Evolutionary conservation across 2,797 vertebrate genomes (phyloP).

Genomic region (Pangasius larnaudii): DNA sequence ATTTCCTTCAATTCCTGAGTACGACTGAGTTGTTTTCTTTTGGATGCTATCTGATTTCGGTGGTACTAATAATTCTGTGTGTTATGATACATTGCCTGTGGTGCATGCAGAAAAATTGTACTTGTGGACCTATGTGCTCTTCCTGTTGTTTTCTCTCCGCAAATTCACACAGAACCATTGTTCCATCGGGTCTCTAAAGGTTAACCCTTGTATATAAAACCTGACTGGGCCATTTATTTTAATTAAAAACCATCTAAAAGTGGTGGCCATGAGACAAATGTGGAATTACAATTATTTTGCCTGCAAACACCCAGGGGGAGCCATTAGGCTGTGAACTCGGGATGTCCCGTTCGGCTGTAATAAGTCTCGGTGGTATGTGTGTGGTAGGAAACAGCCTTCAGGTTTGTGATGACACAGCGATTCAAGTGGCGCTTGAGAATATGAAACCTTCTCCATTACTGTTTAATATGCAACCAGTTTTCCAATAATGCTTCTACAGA

Average conservation of each 20-base stretch:
- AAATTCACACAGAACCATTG: not conserved
- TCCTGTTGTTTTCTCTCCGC: not conserved
- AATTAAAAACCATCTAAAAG: slow-evolving; percentile 50
- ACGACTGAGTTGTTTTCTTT: too few species aligned
- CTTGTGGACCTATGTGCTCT: not conserved
- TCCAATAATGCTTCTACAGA: slow-evolving; percentile 9
- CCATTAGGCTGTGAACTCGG: slow-evolving; percentile 48
- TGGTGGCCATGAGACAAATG: slow-evolving; percentile 49
- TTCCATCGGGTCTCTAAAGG: slow-evolving; percentile 1
- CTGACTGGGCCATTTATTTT: slow-evolving; percentile 45
- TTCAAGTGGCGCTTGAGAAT: slow-evolving; percentile 26
- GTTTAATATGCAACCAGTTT: slow-evolving; percentile 13
- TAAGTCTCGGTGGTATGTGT: slow-evolving; percentile 40
- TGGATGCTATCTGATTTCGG: not conserved
- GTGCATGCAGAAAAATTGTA: not conserved
- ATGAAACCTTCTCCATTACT: not conserved
- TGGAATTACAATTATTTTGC: slow-evolving; percentile 45
- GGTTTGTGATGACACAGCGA: slow-evolving; percentile 43
- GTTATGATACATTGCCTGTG: not conserved
- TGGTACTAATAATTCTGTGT: not conserved
- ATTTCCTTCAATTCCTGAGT: not conserved
- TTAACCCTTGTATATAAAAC: slow-evolving; percentile 27
- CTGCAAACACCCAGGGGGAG: slow-evolving; percentile 49
- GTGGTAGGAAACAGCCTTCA: slow-evolving; percentile 49
- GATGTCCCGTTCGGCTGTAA: slow-evolving; percentile 37